A percentile compares a stretch with the other conserved stretches of the same genome.
phyloP scores from a whole-genome alignment of 2,888 invertebrate species.

The Drosophila mimica region DNA sequence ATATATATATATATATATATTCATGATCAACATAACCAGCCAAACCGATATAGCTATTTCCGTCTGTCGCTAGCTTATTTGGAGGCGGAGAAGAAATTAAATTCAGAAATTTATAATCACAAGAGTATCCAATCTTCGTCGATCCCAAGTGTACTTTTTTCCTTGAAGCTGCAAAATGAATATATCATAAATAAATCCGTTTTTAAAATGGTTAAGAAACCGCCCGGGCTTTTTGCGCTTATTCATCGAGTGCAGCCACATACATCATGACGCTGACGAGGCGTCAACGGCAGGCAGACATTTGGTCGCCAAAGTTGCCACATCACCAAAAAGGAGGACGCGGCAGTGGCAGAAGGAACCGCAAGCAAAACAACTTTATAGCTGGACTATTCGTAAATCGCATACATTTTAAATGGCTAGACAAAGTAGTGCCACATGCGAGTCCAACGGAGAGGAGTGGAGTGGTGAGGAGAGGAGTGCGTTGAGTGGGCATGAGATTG shows the following conservation, averaged over 20 bases:
- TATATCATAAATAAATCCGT: conserved; percentile 7
- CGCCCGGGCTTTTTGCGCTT: conserved; percentile 2
- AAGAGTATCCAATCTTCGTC: background rate
- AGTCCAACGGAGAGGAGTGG: background rate
- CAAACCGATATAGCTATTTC: background rate
- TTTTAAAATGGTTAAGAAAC: conserved; percentile 4
- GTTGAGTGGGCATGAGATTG: background rate
- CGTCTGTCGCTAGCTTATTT: no score
- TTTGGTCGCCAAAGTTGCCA: conserved; percentile 47
- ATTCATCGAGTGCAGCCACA: conserved; percentile 41
- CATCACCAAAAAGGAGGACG: background rate
- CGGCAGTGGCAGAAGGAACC: conserved; percentile 1
- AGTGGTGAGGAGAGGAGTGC: background rate
- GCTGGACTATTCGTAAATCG: conserved; percentile 42
- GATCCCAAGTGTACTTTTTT: background rate
- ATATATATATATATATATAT: no score
- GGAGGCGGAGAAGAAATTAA: background rate
- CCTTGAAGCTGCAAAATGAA: background rate
- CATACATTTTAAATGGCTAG: conserved; percentile 55
- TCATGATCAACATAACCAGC: no score
- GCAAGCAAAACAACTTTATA: conserved; percentile 42
- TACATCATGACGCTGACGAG: conserved; percentile 74
- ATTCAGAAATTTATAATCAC: background rate
- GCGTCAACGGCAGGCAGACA: conserved; percentile 67
- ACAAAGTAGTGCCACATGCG: conserved; percentile 51